Conservation (phyloP, 2,797 vertebrate genomes). For the Eleutherodactylus coqui region DNA sequence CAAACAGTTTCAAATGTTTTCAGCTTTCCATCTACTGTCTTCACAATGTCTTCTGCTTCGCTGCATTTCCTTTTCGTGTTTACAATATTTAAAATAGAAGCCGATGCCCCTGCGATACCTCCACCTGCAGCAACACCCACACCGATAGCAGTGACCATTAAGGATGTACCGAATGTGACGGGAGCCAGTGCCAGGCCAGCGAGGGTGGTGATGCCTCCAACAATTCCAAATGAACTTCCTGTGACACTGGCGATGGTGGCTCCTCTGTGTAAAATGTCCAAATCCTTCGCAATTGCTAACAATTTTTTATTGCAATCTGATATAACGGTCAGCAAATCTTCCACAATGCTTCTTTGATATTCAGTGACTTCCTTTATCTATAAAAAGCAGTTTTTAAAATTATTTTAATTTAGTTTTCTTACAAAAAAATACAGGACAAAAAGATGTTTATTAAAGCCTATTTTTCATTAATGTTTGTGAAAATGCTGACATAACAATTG, state of each 20-base stretch:
- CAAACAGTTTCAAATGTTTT: constrained; percentile 72
- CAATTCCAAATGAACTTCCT: constrained; percentile 74
- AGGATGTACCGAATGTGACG: constrained; percentile 72
- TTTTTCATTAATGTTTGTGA: too few species aligned
- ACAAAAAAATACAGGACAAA: too few species aligned
- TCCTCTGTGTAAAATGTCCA: constrained; percentile 75
- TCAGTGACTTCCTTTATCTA: too few species aligned
- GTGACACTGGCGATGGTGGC: constrained; percentile 76
- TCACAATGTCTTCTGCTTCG: constrained; percentile 68
- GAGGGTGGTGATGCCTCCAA: constrained; percentile 75
- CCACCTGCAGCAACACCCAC: constrained; percentile 76
- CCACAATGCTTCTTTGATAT: too few species aligned
- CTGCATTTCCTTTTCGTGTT: constrained; percentile 77
- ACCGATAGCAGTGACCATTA: constrained; percentile 72
- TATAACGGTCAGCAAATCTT: too few species aligned
- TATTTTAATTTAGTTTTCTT: too few species aligned
- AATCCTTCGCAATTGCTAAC: constrained; percentile 75
- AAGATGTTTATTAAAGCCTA: too few species aligned
- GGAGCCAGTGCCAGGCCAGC: constrained; percentile 75
- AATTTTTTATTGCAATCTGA: too few species aligned
- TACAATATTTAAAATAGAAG: constrained; percentile 76
- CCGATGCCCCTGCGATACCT: constrained; percentile 75
- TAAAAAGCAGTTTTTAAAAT: too few species aligned
- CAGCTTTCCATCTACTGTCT: constrained; percentile 71
- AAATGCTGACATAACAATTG: too few species aligned